Base-by-base conservation (phyloP, 1,140 invertebrate genomes). In the Zaprionus inermis region DNA sequence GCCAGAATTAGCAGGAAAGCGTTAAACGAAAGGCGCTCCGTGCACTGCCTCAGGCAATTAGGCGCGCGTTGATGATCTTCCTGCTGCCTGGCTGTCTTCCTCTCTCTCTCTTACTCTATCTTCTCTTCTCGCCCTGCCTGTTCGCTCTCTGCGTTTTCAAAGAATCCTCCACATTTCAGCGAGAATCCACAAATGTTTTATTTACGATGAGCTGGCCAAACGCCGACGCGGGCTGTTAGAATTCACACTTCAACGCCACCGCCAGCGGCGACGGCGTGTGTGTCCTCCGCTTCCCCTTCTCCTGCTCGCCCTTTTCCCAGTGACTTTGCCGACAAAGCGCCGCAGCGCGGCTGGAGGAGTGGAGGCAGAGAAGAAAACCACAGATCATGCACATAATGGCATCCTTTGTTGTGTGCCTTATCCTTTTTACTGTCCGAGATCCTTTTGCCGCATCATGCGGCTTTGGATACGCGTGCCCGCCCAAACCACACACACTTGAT, bases 371-470 rank as follows among this genome's bases (percentile, higher is more conserved):
- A 20, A 56, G 54, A 69, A 84, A 84, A 90, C 84, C 84, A 72
- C 84, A 90, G 84, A 90, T 89, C 84, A 89, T 90, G 78, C 75
- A 74, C 78, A 79, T 81, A 90, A 89, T 90, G 75, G 78, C 63
- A 78, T 79, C 73, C 81, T 81, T 89, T 89, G 80, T 89, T 70
- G 46, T 22, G 41, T 32, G 55, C 32, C 24, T 34, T 16, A 69
- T 86, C 79, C 72, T 82, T 83, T 83, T 83, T 66, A 18, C 44
- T 70, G 55, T 57, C 38, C 9, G 38, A 59, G 61, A 88, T 88
- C 61, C 69, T 57, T 66, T 64, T 72, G 58, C 70, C 36, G 36
- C 63, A 59, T 76, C 69, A 77, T 67, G 41, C 9, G 9, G 24
- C 34, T 46, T 63, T 44, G 60, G 51, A 55, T 60, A 64, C 69